Evolutionary conservation across 2,797 vertebrate species (phyloP).

Genomic region (Chromis chromis): DNA sequence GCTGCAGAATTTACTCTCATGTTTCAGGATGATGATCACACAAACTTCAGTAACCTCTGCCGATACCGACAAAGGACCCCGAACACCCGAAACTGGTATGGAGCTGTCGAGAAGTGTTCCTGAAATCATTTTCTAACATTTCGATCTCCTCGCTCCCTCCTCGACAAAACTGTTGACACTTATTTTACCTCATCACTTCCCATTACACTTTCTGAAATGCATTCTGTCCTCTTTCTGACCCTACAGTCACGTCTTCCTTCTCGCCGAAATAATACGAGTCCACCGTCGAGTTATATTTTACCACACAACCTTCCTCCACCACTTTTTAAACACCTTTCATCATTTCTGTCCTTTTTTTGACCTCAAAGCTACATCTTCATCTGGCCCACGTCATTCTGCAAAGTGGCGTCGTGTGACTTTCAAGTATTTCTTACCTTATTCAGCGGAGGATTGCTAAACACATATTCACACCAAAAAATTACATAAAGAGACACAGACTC

Average conservation of each 20-base stretch:
- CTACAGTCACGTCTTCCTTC: not conserved
- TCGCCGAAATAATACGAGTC: slow-evolving; percentile 9
- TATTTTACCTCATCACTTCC: slow-evolving; percentile 15
- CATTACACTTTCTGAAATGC: not conserved
- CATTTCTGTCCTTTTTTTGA: slow-evolving; percentile 40
- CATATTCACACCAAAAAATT: slow-evolving; percentile 20
- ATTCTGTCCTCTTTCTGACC: slow-evolving; percentile 4
- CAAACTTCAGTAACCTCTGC: slow-evolving; percentile 36
- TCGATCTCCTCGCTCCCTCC: not conserved
- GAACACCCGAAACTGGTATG: slow-evolving; percentile 41
- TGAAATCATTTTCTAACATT: slow-evolving; percentile 16
- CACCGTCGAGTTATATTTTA: not conserved
- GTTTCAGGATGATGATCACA: slow-evolving; percentile 36
- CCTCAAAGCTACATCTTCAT: slow-evolving; percentile 12
- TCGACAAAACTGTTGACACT: not conserved
- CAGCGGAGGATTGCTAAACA: slow-evolving; percentile 17
- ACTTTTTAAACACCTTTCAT: slow-evolving; percentile 18
- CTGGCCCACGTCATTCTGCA: not conserved
- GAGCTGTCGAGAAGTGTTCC: not conserved
- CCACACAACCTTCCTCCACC: not conserved
- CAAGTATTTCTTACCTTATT: slow-evolving; percentile 21
- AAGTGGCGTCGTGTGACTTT: slow-evolving; percentile 22
- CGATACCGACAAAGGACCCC: slow-evolving; percentile 22
- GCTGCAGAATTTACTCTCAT: slow-evolving; percentile 33
- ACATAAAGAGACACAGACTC: slow-evolving; percentile 1